Evolutionary conservation across 2,888 invertebrate genomes (phyloP), one percentile per base, ranked within the genome.

Genomic region (Eupelmus urozonus): DNA sequence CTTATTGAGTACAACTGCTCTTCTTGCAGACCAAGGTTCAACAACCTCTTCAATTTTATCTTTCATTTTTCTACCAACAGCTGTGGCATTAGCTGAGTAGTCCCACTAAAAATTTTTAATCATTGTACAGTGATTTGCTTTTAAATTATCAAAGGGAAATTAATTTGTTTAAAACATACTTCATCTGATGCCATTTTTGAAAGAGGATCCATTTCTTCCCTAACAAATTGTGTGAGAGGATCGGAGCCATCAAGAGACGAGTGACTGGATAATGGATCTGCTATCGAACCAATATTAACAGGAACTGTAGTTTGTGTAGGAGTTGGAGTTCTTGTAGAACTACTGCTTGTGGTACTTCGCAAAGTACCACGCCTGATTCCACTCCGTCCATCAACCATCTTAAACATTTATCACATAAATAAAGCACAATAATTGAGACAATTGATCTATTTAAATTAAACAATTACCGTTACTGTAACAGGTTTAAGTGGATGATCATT

Each of bases 21-120:
- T 94, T 85, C 94, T 94, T 0, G 92, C 90, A 81, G 92, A 92
- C 98, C 98, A 99, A 16, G 95, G 94, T 87, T 95, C 94, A 81
- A 94, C 90, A 79, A 92, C 91, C 77, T 92, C 91, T 11, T 89
- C 85, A 57, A 81, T 80, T 20, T 83, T 83, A 40, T 88, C 88
- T 76, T 84, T 87, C 18, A 82, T 69, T 80, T 88, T 88, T 83
- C 87, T 90, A 55, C 81, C 82, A 69, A 82, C 63, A 1, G 82
- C 69, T 76, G 79, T 65, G 3, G 82, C 84, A 82, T 86, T 90
- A 80, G 87, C 87, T 5, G 85, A 83, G 80, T 88, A 87, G 78
- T 90, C 89, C 90, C 89, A 90, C 90, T 90, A 74, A 18, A 84
- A 77, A 75, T 42, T 71, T 55, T 40, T 71, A 55, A 53, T 5